Evolutionary conservation across 2,797 vertebrate genomes (phyloP).

Genomic region (Todus mexicanus): DNA sequence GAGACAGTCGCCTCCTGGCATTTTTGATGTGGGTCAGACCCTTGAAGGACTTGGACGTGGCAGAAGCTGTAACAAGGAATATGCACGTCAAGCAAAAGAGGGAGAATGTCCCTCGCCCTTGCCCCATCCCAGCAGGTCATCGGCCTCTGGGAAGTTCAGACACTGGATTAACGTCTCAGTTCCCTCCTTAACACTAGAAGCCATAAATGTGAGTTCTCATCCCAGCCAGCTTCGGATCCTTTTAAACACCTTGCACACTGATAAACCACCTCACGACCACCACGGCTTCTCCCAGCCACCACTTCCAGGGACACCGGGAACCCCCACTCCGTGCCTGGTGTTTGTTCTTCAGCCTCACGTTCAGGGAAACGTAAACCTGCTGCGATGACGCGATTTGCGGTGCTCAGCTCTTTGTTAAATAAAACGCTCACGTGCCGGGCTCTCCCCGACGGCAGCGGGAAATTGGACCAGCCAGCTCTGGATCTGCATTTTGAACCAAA

Average conservation of each 20-base stretch:
- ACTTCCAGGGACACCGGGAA: not conserved
- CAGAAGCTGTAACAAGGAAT: not conserved
- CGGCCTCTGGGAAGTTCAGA: not conserved
- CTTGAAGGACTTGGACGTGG: not conserved
- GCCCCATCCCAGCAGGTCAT: not conserved
- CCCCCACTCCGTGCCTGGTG: fast-evolving
- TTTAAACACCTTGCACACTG: not conserved
- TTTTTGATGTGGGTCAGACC: not conserved
- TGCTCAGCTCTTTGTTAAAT: not conserved
- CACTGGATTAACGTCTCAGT: not conserved
- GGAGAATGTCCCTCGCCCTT: not conserved
- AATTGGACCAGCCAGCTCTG: not conserved
- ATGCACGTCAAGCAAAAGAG: not conserved
- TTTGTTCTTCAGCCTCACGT: not conserved
- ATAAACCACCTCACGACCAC: not conserved
- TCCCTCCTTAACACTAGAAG: not conserved
- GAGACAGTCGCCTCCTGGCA: not conserved
- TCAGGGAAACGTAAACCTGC: not conserved
- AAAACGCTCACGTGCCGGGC: too few relatives aligned
- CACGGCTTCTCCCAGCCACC: not conserved
- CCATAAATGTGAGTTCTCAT: fast-evolving
- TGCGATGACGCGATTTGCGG: fast-evolving
- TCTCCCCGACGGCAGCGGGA: too few relatives aligned
- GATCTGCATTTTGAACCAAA: not conserved
- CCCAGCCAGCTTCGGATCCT: not conserved